A percentile compares a stretch with the other conserved stretches of the same genome.
Conservation (phyloP, 1,140 invertebrate species). For the Cepaea nemoralis region DNA sequence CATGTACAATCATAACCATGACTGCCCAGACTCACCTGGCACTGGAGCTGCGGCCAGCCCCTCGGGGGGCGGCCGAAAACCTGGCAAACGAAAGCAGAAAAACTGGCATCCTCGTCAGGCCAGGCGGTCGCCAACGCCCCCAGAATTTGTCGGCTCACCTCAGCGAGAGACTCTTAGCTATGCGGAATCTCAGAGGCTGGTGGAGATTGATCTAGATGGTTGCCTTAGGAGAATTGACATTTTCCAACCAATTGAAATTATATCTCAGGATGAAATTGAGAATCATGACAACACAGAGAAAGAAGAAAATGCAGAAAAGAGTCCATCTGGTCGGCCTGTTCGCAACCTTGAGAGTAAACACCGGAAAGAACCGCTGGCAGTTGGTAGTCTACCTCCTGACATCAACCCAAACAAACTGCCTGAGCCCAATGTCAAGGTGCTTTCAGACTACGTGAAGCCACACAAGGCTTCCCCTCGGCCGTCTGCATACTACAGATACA, state of each 20-base stretch:
- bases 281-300: constrained; percentile 70
- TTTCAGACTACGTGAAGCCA: constrained; percentile 82
- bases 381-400: constrained; percentile 50
- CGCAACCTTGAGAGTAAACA: constrained; percentile 50
- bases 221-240: constrained; percentile 75
- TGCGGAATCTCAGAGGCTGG: constrained; percentile 84
- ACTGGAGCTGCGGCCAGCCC: constrained; percentile 42
- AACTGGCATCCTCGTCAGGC: constrained; percentile 66
- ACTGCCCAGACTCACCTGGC: constrained; percentile 70
- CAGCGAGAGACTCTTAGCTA: constrained; percentile 77
- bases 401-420: constrained; percentile 76
- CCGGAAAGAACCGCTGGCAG: constrained; percentile 58
- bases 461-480: constrained; percentile 84
- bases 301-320: constrained; percentile 68
- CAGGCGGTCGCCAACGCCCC: constrained; percentile 69
- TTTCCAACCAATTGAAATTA: constrained; percentile 73
- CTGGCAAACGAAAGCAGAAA: constrained; percentile 50
- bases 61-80: constrained; percentile 56
- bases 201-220: constrained; percentile 86
- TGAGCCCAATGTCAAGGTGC: constrained; percentile 84
- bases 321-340: constrained; percentile 50
- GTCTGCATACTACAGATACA: constrained; percentile 87
- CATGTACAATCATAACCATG: constrained; percentile 86
- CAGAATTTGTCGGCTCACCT: constrained; percentile 64
- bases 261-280: constrained; percentile 71